A percentile compares a stretch with the other conserved stretches of the same genome.
These are phyloP conservation scores for Anthophora plumipes DNA, from an alignment of 2,888 invertebrate genomes.

Conservation along the genomic window DNA sequence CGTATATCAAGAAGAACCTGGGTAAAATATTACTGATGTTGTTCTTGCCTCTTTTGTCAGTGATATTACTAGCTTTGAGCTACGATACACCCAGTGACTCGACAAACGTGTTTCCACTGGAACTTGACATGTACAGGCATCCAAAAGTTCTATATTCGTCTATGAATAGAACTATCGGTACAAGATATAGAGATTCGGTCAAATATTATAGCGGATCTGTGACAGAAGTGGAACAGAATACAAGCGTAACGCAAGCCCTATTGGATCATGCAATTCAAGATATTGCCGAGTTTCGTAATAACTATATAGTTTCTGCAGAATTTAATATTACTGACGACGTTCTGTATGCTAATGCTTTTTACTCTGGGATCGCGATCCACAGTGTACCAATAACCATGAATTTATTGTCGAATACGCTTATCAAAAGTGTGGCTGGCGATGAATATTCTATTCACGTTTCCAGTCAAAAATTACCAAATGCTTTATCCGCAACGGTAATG, in stretches of 20 bases:
- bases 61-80: conserved; percentile 78
- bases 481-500: conserved; percentile 41
- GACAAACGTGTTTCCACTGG: conserved; percentile 75
- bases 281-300: conserved; percentile 84
- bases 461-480: conserved; percentile 75
- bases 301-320: conserved; percentile 85
- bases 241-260: conserved; percentile 76
- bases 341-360: conserved; percentile 84
- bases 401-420: conserved; percentile 85
- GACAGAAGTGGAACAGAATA: conserved; percentile 66
- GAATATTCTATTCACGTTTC: conserved; percentile 75
- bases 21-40: conserved; percentile 72
- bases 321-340: conserved; percentile 77
- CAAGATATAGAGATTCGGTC: conserved; percentile 69
- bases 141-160: conserved; percentile 77
- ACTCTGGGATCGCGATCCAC: conserved; percentile 86
- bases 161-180: conserved; percentile 58
- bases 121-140: conserved; percentile 78
- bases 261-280: conserved; percentile 81
- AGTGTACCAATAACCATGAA: conserved; percentile 86
- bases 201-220: conserved; percentile 67
- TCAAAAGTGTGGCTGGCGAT: conserved; percentile 74
- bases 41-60: conserved; percentile 77
- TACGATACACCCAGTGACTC: conserved; percentile 70
- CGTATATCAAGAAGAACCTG: conserved; percentile 79